Conservation (phyloP, 30 jellyfish, hydroid and myxozoan genomes). For the Pseudorhiza aurosa region DNA sequence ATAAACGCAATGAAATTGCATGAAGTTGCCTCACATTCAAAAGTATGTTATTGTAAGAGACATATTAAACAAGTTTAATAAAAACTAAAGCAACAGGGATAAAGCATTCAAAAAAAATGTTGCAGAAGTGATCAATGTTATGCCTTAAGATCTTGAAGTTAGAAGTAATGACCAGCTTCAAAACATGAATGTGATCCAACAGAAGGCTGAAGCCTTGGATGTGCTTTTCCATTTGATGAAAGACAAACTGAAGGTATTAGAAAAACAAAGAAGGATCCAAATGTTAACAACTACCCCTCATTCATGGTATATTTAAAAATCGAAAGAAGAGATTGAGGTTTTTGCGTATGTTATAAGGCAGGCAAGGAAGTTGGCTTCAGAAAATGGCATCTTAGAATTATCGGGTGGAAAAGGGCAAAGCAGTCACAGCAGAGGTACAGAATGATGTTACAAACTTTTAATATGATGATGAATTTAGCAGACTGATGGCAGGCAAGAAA, state of each 20-base stretch:
- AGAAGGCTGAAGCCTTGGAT: too few species aligned
- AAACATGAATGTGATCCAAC: too few species aligned
- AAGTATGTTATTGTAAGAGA: slow-evolving; percentile 56
- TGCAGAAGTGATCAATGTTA: too few species aligned
- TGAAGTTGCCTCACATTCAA: slow-evolving; percentile 38
- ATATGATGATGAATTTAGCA: slow-evolving; percentile 50
- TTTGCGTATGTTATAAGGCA: too few species aligned
- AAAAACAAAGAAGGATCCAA: slow-evolving; percentile 54
- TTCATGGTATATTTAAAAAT: too few species aligned
- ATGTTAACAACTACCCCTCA: slow-evolving; percentile 60
- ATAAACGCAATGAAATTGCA: slow-evolving; percentile 61
- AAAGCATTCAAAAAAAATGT: too few species aligned
- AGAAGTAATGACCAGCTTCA: background rate
- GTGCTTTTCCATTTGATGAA: slow-evolving; percentile 38
- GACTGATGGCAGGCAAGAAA: slow-evolving; percentile 65
- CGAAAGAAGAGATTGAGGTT: too few species aligned
- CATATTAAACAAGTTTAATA: slow-evolving; percentile 65
- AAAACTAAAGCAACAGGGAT: too few species aligned
- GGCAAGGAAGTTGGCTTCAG: too few species aligned
- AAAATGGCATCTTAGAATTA: too few species aligned
- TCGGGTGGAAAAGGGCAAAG: too few species aligned
- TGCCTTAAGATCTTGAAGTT: slow-evolving; percentile 18
- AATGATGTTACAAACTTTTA: slow-evolving; percentile 15
- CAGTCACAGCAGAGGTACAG: background rate
- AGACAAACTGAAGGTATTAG: slow-evolving; percentile 22